Evolutionary conservation across 2,888 invertebrate genomes (phyloP), one percentile per base, ranked within the genome.

Genomic region (Drosophila leonis): DNA sequence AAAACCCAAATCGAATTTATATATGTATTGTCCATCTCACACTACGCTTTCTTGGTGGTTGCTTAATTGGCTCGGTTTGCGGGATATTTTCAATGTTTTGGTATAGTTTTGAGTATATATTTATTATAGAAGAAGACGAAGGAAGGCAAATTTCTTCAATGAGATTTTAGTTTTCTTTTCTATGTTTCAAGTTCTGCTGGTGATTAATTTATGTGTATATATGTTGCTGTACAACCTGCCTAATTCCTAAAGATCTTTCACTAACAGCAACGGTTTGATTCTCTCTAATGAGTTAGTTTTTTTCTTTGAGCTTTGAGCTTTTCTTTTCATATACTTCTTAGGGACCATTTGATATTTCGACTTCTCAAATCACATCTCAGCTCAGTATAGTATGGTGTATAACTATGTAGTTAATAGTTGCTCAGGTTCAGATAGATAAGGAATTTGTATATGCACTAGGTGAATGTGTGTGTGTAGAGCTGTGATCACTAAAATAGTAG

Each of bases 21-120:
- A 6, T 69, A 66, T 75, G 76, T 80, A 82, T 80, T 82, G 82
- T 80, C 80, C 63, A 66, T 72, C 64, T 80, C 80, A 78, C 81
- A 65, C 80, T 80, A 64, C 56, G 48, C 49, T 52, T 62, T 70
- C 54, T 79, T 65, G 70, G 75, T 75, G 71, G 71, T 69, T 81
- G 42, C 31, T 68, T 74, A 66, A 69, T 78, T 66, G 79, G 82
- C 73, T 78, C 72, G 80, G 77, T 76, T 61, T 7, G 35, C 33
- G 65, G 72, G 65, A 57, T 24, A 41, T 51, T 61, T 52, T 44
- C 29, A 61, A 57, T 51, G 24, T n/a, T 24, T 44, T 54, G 15
- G 9, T 54, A 39, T 48, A 31, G 9, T 35, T 74, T 24, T 41
- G 20, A 27, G 20, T 61, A 57, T 61, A 63, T 48, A 35, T 44